Conservation (phyloP, 1,140 invertebrate genomes). For the Anoplophora glabripennis region DNA sequence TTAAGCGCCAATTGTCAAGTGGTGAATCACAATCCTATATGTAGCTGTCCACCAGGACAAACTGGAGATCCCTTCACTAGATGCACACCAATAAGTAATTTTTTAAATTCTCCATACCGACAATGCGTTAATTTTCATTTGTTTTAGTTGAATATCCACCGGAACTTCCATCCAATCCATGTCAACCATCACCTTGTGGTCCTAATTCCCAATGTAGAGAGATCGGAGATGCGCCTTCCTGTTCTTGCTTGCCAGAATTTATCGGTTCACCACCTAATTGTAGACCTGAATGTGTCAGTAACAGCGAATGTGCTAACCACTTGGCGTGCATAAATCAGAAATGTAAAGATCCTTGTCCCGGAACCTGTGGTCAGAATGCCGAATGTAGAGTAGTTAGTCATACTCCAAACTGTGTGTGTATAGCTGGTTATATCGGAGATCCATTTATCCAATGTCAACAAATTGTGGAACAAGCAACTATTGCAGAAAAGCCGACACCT, state of each 20-base stretch:
- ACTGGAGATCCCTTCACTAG: constrained; percentile 62
- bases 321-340: constrained; percentile 61
- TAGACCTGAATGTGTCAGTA: constrained; percentile 70
- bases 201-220: constrained; percentile 55
- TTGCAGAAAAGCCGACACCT: constrained; percentile 51
- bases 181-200: constrained; percentile 58
- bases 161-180: constrained; percentile 52
- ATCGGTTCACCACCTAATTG: constrained; percentile 72
- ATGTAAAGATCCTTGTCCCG: constrained; percentile 65
- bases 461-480: constrained; percentile 46
- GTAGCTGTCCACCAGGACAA: constrained; percentile 58
- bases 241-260: constrained; percentile 68
- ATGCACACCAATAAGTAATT: constrained; percentile 53
- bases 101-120: not conserved
- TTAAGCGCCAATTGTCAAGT: constrained; percentile 61
- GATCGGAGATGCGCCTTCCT: constrained; percentile 52
- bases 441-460: constrained; percentile 55
- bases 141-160: constrained; percentile 39
- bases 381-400: constrained; percentile 68
- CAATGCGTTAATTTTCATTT: not conserved
- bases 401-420: constrained; percentile 63
- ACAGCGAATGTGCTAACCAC: constrained; percentile 63
- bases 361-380: constrained; percentile 64
- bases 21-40: constrained; percentile 62
- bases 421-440: constrained; percentile 56